These are phyloP conservation scores for Odontesthes bonariensis DNA, from an alignment of 2,113 vertebrate species.

Conservation along the genomic window DNA sequence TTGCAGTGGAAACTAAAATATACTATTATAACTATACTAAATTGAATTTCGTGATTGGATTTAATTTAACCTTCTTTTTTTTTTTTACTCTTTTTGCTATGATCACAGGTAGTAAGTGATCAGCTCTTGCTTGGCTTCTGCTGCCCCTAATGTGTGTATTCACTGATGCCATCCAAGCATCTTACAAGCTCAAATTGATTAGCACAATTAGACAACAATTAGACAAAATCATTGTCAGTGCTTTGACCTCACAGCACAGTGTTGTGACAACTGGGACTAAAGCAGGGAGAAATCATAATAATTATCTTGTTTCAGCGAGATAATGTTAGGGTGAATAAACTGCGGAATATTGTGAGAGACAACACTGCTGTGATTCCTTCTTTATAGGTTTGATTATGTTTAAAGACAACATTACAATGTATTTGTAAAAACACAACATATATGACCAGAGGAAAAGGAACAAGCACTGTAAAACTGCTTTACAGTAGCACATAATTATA, in stretches of 20 bases:
- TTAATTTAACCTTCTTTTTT: not conserved
- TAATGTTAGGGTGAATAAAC: constrained; percentile 29
- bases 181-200: constrained; percentile 46
- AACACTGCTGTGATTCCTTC: not conserved
- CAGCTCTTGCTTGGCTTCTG: constrained; percentile 6
- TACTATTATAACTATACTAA: not conserved
- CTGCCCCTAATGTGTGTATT: constrained; percentile 13
- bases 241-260: constrained; percentile 51
- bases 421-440: not conserved
- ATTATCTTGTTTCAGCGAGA: constrained; percentile 39
- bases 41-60: not conserved
- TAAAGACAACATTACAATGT: not conserved
- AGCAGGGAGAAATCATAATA: constrained; percentile 30
- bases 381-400: constrained; percentile 15
- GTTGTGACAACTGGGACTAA: constrained; percentile 42
- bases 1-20: not conserved
- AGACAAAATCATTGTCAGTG: constrained; percentile 33
- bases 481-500: too few species aligned
- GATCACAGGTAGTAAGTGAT: not conserved
- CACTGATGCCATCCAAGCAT: constrained; percentile 26
- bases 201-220: constrained; percentile 43
- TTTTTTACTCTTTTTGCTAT: not conserved
- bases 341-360: not conserved
- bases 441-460: not conserved
- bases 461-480: too few species aligned